Base-by-base conservation (phyloP, 2,888 invertebrate genomes). In the Willowsia nigromaculata region DNA sequence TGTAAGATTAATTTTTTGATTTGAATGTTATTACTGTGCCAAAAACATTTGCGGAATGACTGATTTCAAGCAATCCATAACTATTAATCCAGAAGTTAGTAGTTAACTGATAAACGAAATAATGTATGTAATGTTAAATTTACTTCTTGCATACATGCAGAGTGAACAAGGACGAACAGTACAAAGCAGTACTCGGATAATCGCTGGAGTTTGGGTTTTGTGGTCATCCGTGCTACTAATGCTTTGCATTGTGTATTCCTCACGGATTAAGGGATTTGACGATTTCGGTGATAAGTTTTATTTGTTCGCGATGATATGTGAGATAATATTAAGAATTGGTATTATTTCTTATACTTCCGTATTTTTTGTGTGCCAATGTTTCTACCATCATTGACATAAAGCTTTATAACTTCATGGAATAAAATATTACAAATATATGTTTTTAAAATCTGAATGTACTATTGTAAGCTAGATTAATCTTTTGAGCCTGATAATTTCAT, bases 161-260 rank as follows among this genome's bases (percentile, higher is more conserved):
- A 62, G 13, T 13, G 40, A 85, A n/a, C 40, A 47, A 27, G 30
- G 30, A 1, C 27, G 53, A 9, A 53, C 30, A 1, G 53, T 68
- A 11, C 68, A 43, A 25, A 47, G 59, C n/a, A 71, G 11, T 13
- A 18, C 43, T 15, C 30, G n/a, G 6, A 47, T 87, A 13, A 56
- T 71, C 18, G 50, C 74, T 15, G 47, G 33, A 30, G 22, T 74
- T 33, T 81, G 87, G 82, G 47, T 71, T 74, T n/a, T 68, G 7
- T 81, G 87, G 87, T 87, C 87, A 37, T 22, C 65, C 22, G 56
- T 71, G 9, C 87, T 87, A 30, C 30, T 87, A n/a, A 33, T 87
- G 1, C 40, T 81, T 11, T 71, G 81, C 15, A 33, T 80, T 53
- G 30, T 81, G 0, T 81, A 65, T 25, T n/a, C n/a, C n/a, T n/a